Evolutionary conservation across 2,113 vertebrate species (phyloP), one percentile per base, ranked within the genome.

Genomic region (Misgurnus anguillicaudatus): DNA sequence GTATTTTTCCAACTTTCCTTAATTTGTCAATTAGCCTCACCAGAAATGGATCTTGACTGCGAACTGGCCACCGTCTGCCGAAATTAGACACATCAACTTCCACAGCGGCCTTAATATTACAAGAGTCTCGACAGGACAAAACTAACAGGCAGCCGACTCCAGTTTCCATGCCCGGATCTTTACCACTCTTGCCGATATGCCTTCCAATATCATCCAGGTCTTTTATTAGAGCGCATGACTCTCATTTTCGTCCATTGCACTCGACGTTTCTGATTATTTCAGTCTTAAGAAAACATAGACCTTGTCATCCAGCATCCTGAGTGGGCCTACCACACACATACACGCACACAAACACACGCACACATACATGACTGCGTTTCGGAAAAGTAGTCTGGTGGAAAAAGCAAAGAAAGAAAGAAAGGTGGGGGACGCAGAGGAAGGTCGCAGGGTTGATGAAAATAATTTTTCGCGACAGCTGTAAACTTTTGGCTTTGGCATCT

Each of bases 81-180:
- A 73, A 82, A 84, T 67, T 53, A 79, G 78, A 72, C 71, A 61
- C 80, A 58, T 71, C n/a, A 75, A 69, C 61, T 80, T 87, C 60
- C 87, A 84, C 89, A 88, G 89, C 86, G 86, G 79, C 88, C 82
- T 68, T 88, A 88, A 89, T 86, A 86, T 86, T 86, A 83, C 84
- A 85, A 86, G 89, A 88, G 83, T 82, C 77, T 82, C 85, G 82
- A 86, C 78, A 86, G 86, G 84, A 84, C 81, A 82, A 81, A 86
- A 87, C 82, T 87, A 88, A 78, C 78, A 88, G 87, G 86, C 74
- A 80, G 64, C 69, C 16, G 75, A 88, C 87, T 89, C 87, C 82
- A 85, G 84, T 61, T 78, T 65, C 68, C 47, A 47, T 55, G 58
- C 16, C 17, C 39, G 58, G 64, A 31, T 60, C 71, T 41, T 42